Evolutionary conservation across 2,888 invertebrate species (phyloP), one percentile per base, ranked within the genome.

Genomic region (Dynastes tityus): DNA sequence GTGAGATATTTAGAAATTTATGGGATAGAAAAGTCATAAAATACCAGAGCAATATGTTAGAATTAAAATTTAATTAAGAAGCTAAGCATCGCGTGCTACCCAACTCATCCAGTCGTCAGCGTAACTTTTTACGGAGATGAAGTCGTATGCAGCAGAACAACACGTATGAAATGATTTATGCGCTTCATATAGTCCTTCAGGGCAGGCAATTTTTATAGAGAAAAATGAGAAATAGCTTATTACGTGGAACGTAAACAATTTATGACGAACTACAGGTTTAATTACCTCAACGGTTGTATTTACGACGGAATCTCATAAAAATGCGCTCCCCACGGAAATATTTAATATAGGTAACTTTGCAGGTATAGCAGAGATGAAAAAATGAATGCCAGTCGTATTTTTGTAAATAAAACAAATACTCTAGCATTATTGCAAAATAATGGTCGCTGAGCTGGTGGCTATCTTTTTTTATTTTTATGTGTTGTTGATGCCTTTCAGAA

Each of bases 261-360:
- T 63, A 63, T 29, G 63, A 32, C n/a, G 63, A 32, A 63, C 27
- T 8, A 11, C 63, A n/a, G 5, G 63, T 32, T 63, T 63, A 63
- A 63, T 63, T 63, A 63, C 32, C 9, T 9, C 27, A 63, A 11
- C 63, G 32, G 32, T 13, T 29, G 2, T 29, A 29, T 63, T 63
- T 32, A 32, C 13, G 29, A 29, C 13, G 9, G 63, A n/a, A 32
- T 11, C 63, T 9, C 63, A 11, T 63, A 32, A 63, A 63, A 29
- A 29, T 58, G 2, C 22, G 22, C 8, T 8, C 8, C 8, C 45
- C 2, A 11, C 6, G 11, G 11, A 45, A 45, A 45, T 45, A 45
- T 45, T 45, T 45, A 11, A 5, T 11, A 11, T 27, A 22, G 6
- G 1, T n/a, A 16, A 2, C 51, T n/a, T 16, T 13, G n/a, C 1